These are phyloP conservation scores for Pimpla rufipes DNA, from an alignment of 2,888 invertebrate genomes.

Conservation along the genomic window DNA sequence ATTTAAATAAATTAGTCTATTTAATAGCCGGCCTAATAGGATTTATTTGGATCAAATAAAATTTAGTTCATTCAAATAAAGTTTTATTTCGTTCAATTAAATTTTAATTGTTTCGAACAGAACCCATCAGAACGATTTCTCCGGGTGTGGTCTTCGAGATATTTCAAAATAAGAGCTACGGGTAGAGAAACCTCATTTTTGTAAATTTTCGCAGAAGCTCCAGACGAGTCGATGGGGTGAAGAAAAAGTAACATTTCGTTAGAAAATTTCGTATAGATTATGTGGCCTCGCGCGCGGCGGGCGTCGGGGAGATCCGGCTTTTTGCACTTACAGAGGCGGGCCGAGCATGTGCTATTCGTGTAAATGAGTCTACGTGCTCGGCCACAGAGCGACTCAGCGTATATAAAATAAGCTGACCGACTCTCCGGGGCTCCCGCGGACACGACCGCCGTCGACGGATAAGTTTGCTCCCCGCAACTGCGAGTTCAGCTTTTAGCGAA, in stretches of 20 bases:
- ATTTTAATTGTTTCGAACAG: too few relatives aligned
- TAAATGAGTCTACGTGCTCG: constrained; percentile 83
- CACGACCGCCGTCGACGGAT: constrained; percentile 74
- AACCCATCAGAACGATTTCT: too few relatives aligned
- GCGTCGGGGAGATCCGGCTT: constrained; percentile 65
- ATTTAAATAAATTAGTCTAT: too few relatives aligned
- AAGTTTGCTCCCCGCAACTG: constrained; percentile 79
- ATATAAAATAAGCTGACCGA: constrained; percentile 84
- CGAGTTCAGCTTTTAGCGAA: constrained; percentile 78
- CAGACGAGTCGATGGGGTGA: background rate
- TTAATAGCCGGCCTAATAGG: too few relatives aligned
- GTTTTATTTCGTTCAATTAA: too few relatives aligned
- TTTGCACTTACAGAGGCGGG: constrained; percentile 72
- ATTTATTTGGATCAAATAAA: too few relatives aligned
- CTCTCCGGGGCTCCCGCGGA: constrained; percentile 64
- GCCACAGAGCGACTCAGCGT: constrained; percentile 82
- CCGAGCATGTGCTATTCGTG: constrained; percentile 76
- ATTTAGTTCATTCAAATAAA: too few relatives aligned
- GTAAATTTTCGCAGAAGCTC: background rate
- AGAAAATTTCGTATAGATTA: constrained; percentile 61
- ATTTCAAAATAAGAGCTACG: too few relatives aligned
- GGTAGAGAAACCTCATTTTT: background rate
- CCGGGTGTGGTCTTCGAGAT: too few relatives aligned
- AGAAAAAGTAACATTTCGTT: constrained; percentile 54
- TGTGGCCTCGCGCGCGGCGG: constrained; percentile 59